Evolutionary conservation across 2,888 invertebrate genomes (phyloP).

Genomic region (Crematogaster levior): DNA sequence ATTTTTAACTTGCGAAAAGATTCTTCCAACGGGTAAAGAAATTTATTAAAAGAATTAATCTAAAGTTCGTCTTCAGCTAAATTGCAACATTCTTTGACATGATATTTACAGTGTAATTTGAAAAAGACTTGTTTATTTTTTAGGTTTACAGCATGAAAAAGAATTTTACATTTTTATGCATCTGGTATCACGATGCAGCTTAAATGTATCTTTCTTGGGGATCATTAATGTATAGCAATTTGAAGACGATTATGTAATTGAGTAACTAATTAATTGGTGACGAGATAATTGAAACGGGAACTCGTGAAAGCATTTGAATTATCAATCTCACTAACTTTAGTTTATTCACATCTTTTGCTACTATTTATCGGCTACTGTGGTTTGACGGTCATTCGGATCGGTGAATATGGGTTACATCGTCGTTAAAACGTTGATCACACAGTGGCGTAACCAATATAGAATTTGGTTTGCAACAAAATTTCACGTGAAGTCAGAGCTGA

Average conservation of each 20-base stretch:
- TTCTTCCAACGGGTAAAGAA: neutral
- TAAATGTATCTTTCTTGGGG: neutral
- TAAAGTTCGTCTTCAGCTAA: neutral
- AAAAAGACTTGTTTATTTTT: neutral
- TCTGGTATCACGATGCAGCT: neutral
- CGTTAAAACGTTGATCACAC: conserved; percentile 61
- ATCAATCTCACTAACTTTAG: conserved; percentile 59
- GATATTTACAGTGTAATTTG: neutral
- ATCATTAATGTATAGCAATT: neutral
- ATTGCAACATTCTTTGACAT: neutral
- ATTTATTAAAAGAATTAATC: neutral
- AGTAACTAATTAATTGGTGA: conserved; percentile 62
- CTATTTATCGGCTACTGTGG: conserved; percentile 18
- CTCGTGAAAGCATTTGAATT: conserved; percentile 67
- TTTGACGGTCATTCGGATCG: conserved; percentile 62
- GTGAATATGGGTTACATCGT: conserved; percentile 60
- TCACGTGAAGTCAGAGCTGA: conserved; percentile 1
- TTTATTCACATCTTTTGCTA: conserved; percentile 40
- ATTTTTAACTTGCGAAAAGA: neutral
- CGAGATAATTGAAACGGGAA: conserved; percentile 46
- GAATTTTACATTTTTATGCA: neutral
- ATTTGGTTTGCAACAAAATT: neutral
- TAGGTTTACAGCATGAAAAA: neutral
- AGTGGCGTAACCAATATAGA: conserved; percentile 44
- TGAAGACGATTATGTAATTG: neutral